phyloP scores from a whole-genome alignment of 2,113 vertebrate genomes.

The Melanostigma gelatinosum region DNA sequence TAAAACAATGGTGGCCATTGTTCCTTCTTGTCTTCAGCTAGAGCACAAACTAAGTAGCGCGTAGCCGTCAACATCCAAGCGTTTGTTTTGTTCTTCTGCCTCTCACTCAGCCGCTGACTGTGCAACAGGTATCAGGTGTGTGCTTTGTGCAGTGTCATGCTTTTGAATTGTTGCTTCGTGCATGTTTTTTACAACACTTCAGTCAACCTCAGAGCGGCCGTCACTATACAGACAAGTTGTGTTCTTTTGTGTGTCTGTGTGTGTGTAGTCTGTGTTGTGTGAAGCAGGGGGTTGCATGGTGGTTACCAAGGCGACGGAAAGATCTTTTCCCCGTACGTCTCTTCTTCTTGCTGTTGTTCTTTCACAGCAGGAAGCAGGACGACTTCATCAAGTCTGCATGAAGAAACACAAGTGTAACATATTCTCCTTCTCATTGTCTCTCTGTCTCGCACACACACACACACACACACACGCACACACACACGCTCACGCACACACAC shows the following conservation, averaged over 20 bases:
- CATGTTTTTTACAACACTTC: neutral
- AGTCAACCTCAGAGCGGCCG: slow-evolving; percentile 6
- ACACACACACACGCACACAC: neutral
- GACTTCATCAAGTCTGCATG: slow-evolving; percentile 61
- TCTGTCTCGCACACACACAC: neutral
- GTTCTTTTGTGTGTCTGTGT: slow-evolving; percentile 10
- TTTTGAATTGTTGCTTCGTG: slow-evolving; percentile 9
- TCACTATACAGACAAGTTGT: neutral
- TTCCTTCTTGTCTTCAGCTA: neutral
- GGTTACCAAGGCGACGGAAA: slow-evolving; percentile 75
- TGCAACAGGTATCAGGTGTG: neutral
- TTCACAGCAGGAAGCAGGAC: slow-evolving; percentile 45
- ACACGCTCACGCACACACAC: too few species aligned
- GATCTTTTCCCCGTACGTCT: slow-evolving; percentile 15
- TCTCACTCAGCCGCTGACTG: neutral
- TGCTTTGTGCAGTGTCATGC: neutral
- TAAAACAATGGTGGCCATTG: too few species aligned
- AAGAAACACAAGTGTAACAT: slow-evolving; percentile 56
- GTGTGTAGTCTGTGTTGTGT: too few species aligned
- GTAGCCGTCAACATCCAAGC: neutral
- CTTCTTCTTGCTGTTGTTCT: slow-evolving; percentile 3
- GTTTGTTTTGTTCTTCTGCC: neutral
- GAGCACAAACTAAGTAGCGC: neutral
- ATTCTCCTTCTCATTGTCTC: neutral
- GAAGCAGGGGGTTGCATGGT: slow-evolving; percentile 45